Evolutionary conservation across 2,113 vertebrate genomes (phyloP).

Genomic region (Tiliqua scincoides): DNA sequence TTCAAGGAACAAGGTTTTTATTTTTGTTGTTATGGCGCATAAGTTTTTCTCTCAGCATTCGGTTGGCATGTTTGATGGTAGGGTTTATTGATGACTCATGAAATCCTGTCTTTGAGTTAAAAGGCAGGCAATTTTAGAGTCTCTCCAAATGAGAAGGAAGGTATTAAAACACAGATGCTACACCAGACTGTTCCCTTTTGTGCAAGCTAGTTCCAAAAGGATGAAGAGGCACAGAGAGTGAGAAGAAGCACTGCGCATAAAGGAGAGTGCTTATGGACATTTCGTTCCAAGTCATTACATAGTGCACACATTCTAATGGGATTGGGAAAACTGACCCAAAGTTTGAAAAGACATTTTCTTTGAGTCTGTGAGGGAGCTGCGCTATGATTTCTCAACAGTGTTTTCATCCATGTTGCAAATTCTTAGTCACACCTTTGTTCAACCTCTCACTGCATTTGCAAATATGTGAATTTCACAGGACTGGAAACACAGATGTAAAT

Average conservation of each 20-base stretch:
- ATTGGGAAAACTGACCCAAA: background rate
- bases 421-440: too few relatives aligned
- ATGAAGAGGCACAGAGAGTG: background rate
- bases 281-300: background rate
- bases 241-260: background rate
- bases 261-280: rapidly evolving
- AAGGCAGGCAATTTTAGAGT: background rate
- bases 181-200: background rate
- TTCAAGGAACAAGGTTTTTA: background rate
- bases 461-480: background rate
- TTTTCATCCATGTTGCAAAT: background rate
- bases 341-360: rapidly evolving
- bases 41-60: conserved; percentile 11
- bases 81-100: conserved; percentile 34
- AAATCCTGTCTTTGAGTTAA: conserved; percentile 31
- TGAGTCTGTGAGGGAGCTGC: background rate
- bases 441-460: background rate
- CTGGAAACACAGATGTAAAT: background rate
- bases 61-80: conserved; percentile 16
- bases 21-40: conserved; percentile 32
- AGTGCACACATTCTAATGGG: background rate
- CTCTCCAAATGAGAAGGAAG: conserved; percentile 29
- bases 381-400: background rate
- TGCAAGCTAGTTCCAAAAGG: background rate
- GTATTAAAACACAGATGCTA: conserved; percentile 25